Evolutionary conservation across 2,888 invertebrate genomes (phyloP).

Genomic region (Muschampia plurimacula): DNA sequence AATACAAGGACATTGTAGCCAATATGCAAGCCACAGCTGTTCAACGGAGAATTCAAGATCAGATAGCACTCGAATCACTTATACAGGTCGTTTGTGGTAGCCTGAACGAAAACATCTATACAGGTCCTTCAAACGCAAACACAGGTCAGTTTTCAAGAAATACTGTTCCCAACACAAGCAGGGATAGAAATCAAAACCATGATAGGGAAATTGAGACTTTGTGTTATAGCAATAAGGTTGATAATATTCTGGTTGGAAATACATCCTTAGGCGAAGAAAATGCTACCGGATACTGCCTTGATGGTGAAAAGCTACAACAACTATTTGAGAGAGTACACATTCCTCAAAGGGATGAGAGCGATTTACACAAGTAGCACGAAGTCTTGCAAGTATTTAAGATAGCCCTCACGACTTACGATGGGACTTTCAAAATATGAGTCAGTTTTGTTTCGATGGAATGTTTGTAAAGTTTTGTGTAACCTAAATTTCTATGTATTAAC

Average conservation of each 20-base stretch:
- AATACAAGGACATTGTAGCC: slow-evolving; percentile 76
- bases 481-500: background rate
- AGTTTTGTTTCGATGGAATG: background rate
- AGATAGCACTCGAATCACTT: slow-evolving; percentile 70
- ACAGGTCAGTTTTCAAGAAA: slow-evolving; percentile 53
- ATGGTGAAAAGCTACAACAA: slow-evolving; percentile 68
- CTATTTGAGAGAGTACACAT: slow-evolving; percentile 72
- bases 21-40: slow-evolving; percentile 76
- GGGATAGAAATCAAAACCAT: slow-evolving; percentile 52
- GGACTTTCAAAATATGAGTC: background rate
- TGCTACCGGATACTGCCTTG: slow-evolving; percentile 64
- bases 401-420: slow-evolving; percentile 2
- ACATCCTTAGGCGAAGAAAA: slow-evolving; percentile 64
- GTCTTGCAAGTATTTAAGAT: slow-evolving; percentile 25
- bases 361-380: slow-evolving; percentile 39
- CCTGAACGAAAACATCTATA: slow-evolving; percentile 51
- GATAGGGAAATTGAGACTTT: slow-evolving; percentile 60
- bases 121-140: slow-evolving; percentile 44
- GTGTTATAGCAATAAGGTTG: slow-evolving; percentile 59
- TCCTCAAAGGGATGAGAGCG: slow-evolving; percentile 69
- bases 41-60: slow-evolving; percentile 74
- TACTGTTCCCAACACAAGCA: slow-evolving; percentile 57
- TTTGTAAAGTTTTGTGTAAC: slow-evolving; percentile 7
- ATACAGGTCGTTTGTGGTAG: slow-evolving; percentile 66
- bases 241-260: slow-evolving; percentile 55